A percentile compares a stretch with the other conserved stretches of the same genome.
These are phyloP conservation scores for Megaceryle maxima DNA, from an alignment of 2,113 vertebrate genomes.

Conservation along the genomic window DNA sequence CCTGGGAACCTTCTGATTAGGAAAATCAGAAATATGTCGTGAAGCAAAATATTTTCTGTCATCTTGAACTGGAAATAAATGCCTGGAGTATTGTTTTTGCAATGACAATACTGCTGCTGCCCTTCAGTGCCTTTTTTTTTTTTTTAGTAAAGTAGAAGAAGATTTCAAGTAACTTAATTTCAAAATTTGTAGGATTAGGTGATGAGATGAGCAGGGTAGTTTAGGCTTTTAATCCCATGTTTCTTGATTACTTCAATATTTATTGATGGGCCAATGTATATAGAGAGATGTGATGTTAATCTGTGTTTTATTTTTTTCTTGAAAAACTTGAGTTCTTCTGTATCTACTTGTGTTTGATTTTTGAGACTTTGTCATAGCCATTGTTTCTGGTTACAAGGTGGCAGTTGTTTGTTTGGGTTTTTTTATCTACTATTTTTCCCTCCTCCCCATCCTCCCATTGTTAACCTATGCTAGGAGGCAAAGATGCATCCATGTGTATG, in stretches of 20 bases:
- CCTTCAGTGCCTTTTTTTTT: background rate
- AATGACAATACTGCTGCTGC: background rate
- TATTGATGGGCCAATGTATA: background rate
- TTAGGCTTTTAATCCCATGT: background rate
- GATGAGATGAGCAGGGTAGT: background rate
- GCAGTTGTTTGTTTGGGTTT: background rate
- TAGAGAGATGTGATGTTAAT: background rate
- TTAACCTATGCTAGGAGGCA: background rate
- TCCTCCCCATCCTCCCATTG: rapidly evolving
- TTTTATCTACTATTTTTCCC: background rate
- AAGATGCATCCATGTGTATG: background rate
- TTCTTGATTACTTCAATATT: background rate
- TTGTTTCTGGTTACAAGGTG: background rate
- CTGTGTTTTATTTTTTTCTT: background rate
- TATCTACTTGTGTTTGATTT: background rate
- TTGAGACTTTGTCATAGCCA: background rate
- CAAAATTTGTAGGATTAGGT: background rate
- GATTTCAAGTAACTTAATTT: background rate
- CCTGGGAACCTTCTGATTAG: background rate
- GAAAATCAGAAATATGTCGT: background rate
- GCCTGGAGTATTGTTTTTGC: background rate
- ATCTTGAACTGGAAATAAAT: background rate
- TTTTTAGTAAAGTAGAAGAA: background rate
- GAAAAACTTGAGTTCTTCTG: background rate
- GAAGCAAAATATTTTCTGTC: background rate